Conservation (phyloP, 2,113 vertebrate species). For the Scalopus aquaticus region DNA sequence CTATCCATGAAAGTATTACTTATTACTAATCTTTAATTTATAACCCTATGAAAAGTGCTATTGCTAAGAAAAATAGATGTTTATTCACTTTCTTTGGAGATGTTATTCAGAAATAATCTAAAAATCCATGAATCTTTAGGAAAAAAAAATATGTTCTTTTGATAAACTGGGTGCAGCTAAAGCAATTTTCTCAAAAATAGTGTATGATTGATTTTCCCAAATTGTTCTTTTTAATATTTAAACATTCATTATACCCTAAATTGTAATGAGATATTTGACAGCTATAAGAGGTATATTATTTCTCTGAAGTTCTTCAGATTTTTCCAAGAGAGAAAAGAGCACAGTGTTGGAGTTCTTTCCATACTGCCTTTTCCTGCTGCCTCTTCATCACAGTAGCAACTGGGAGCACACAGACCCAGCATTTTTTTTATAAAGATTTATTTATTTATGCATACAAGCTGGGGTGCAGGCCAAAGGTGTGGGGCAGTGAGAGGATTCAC, state of each 20-base stretch:
- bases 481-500: no score
- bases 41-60: background rate
- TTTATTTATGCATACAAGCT: no score
- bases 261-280: constrained; percentile 42
- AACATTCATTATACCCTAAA: constrained; percentile 41
- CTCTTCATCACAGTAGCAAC: rapidly evolving
- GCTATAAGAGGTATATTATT: background rate
- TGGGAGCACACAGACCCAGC: rapidly evolving
- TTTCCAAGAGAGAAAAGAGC: background rate
- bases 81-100: constrained; percentile 38
- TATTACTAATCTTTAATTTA: constrained; percentile 25
- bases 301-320: background rate
- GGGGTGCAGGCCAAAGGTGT: no score
- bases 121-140: constrained; percentile 42
- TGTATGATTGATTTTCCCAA: constrained; percentile 53
- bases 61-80: constrained; percentile 39
- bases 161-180: constrained; percentile 18
- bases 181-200: constrained; percentile 68
- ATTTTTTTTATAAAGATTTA: no score
- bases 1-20: background rate
- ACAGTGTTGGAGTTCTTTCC: background rate
- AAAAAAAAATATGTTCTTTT: constrained; percentile 24
- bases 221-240: constrained; percentile 68
- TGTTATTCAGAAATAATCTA: constrained; percentile 57
- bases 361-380: rapidly evolving